Conservation (phyloP, 2,113 vertebrate genomes). For the Vicugna pacos region DNA sequence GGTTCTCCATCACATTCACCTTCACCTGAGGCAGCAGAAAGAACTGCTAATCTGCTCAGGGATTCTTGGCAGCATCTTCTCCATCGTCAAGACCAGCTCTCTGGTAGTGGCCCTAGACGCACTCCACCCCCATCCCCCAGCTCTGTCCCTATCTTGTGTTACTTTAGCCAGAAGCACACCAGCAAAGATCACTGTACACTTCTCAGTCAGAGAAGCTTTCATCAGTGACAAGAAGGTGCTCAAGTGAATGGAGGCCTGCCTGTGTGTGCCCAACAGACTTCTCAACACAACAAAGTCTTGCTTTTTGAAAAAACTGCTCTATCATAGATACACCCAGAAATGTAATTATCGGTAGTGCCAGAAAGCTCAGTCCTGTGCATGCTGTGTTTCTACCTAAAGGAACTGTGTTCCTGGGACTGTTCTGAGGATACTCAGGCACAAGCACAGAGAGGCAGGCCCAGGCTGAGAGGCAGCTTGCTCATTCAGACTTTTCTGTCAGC, state of each 20-base stretch:
- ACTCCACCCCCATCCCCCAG: neutral
- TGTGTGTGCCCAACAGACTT: conserved; percentile 70
- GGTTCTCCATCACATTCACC: conserved; percentile 98
- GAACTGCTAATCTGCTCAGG: conserved; percentile 98
- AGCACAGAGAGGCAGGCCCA: neutral
- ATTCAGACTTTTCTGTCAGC: conserved; percentile 41
- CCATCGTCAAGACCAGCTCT: conserved; percentile 94
- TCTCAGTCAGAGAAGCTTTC: conserved; percentile 50
- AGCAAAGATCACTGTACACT: conserved; percentile 31
- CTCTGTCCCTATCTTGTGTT: conserved; percentile 16
- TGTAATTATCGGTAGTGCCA: conserved; percentile 46
- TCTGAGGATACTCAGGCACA: neutral
- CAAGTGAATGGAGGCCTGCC: conserved; percentile 66
- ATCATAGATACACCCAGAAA: conserved; percentile 64
- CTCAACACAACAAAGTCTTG: conserved; percentile 66
- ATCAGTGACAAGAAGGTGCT: conserved; percentile 63
- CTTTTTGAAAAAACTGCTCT: conserved; percentile 73
- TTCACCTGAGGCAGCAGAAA: conserved; percentile 98
- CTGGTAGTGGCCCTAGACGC: conserved; percentile 84
- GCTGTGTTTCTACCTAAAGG: conserved; percentile 6
- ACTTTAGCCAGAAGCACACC: conserved; percentile 32
- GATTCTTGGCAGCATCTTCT: conserved; percentile 98
- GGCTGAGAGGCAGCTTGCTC: conserved; percentile 37
- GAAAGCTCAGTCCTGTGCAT: conserved; percentile 51
- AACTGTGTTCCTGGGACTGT: conserved; percentile 12